Evolutionary conservation across 2,888 invertebrate species (phyloP).

Genomic region (Pollenia angustigena): DNA sequence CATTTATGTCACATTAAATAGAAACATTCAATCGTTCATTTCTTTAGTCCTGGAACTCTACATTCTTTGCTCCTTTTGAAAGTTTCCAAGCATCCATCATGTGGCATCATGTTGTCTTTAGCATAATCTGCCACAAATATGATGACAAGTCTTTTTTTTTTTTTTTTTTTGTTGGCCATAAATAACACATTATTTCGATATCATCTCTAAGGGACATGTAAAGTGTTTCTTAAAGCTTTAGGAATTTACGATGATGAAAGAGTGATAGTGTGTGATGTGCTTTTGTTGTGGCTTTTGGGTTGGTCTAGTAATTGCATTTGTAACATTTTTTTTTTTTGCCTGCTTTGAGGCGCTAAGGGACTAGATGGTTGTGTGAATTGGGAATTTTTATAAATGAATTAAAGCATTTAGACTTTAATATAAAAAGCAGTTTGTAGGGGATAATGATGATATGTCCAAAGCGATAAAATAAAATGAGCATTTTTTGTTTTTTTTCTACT

Average conservation of each 20-base stretch:
- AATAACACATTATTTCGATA: slow-evolving; percentile 39
- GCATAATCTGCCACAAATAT: slow-evolving; percentile 42
- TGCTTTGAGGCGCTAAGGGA: not conserved
- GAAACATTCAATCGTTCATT: not conserved
- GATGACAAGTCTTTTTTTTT: slow-evolving; percentile 36
- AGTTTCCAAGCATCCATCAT: slow-evolving; percentile 18
- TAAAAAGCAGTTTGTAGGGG: no score
- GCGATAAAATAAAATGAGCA: not conserved
- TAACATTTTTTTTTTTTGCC: not conserved
- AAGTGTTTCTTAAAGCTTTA: slow-evolving; percentile 3
- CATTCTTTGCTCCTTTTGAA: not conserved
- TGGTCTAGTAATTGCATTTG: slow-evolving; percentile 7
- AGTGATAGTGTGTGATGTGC: not conserved
- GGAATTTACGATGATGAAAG: not conserved
- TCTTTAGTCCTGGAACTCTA: not conserved
- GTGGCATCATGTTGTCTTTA: slow-evolving; percentile 50
- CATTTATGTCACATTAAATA: not conserved
- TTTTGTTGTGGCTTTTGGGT: not conserved
- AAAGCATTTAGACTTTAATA: slow-evolving; percentile 1
- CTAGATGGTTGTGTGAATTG: not conserved
- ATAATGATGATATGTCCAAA: not conserved
- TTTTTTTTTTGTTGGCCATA: slow-evolving; percentile 17
- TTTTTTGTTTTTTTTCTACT: not conserved
- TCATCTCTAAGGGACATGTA: not conserved
- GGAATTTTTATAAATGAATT: not conserved